Evolutionary conservation across 1,140 invertebrate species (phyloP).

Genomic region (Drosophila asahinai): DNA sequence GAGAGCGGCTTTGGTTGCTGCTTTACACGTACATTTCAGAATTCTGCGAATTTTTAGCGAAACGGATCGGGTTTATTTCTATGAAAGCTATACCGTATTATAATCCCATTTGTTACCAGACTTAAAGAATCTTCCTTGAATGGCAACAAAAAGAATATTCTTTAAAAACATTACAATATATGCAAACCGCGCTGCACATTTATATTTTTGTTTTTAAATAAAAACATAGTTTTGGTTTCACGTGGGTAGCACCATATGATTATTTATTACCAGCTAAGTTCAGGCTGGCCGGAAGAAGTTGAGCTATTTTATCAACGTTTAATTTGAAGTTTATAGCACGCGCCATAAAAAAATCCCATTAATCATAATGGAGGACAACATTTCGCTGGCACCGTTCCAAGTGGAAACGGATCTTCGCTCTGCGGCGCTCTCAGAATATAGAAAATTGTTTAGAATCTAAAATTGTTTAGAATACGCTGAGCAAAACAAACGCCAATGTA

Average conservation of each 20-base stretch:
- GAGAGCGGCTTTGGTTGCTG: too few species aligned
- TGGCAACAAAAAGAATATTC: background rate
- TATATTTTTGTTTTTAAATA: background rate
- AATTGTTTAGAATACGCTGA: constrained; percentile 74
- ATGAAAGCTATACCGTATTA: background rate
- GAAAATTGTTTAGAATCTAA: constrained; percentile 60
- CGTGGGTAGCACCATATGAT: background rate
- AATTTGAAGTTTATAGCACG: constrained; percentile 10
- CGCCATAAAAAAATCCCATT: constrained; percentile 16
- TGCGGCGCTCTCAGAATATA: background rate
- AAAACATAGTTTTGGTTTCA: background rate
- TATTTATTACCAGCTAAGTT: background rate
- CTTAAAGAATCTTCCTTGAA: background rate
- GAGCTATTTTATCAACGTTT: background rate
- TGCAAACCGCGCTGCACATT: fast-evolving
- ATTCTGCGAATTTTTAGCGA: too few species aligned
- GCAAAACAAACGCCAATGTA: constrained; percentile 72
- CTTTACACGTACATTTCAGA: too few species aligned
- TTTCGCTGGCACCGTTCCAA: constrained; percentile 20
- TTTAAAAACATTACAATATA: background rate
- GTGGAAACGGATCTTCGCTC: constrained; percentile 2
- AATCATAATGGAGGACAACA: constrained; percentile 2
- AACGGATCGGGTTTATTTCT: background rate
- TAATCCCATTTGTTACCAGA: background rate
- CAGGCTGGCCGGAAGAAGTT: background rate